These are phyloP conservation scores for Zingel zingel DNA, from an alignment of 2,113 vertebrate species.

Conservation along the genomic window DNA sequence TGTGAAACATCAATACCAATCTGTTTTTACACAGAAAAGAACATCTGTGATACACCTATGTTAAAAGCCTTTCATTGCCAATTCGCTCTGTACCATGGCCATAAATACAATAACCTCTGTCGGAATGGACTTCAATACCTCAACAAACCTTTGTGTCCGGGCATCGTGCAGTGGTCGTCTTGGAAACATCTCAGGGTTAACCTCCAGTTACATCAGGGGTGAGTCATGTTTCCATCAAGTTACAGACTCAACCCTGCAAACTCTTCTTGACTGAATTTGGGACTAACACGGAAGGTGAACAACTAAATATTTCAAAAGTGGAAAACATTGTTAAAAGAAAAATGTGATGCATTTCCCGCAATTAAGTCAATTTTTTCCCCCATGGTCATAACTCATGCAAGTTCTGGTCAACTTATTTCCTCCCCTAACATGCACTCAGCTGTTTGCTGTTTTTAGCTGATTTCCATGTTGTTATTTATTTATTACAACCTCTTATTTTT, in stretches of 20 bases:
- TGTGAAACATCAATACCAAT: not conserved
- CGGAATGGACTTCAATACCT: not conserved
- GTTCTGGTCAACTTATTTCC: slow-evolving; percentile 29
- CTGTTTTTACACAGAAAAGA: not conserved
- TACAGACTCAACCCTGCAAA: not conserved
- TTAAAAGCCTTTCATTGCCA: not conserved
- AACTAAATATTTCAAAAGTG: not conserved
- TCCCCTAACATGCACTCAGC: slow-evolving; percentile 35
- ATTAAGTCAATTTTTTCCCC: slow-evolving; percentile 32
- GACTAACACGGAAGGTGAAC: not conserved
- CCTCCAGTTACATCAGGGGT: not conserved
- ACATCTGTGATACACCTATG: not conserved
- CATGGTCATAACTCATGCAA: slow-evolving; percentile 41
- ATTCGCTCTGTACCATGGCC: not conserved
- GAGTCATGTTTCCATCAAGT: not conserved
- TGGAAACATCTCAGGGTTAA: slow-evolving; percentile 1
- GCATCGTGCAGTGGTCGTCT: not conserved
- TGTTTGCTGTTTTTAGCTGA: slow-evolving; percentile 44
- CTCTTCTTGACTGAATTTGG: not conserved
- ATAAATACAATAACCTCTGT: not conserved
- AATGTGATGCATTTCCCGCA: not conserved
- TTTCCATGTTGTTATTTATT: slow-evolving; percentile 34
- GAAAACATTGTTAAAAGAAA: not conserved
- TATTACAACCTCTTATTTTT: slow-evolving; percentile 2
- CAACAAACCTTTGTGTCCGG: not conserved